These are phyloP conservation scores for Albula glossodonta DNA, from an alignment of 2,113 vertebrate species.

Conservation along the genomic window DNA sequence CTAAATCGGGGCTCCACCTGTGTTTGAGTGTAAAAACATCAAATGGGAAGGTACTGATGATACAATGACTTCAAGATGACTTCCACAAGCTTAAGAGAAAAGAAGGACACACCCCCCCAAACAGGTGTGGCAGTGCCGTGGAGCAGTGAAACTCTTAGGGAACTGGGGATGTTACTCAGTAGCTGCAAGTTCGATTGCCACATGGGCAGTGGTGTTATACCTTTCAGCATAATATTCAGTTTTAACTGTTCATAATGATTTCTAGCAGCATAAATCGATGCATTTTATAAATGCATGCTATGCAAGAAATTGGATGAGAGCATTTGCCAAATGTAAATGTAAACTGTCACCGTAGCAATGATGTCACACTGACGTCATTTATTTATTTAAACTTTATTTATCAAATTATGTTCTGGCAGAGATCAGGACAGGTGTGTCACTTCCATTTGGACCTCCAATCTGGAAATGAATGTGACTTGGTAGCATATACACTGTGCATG, in stretches of 20 bases:
- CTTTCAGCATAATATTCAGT: too few relatives aligned
- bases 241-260: too few relatives aligned
- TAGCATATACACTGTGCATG: background rate
- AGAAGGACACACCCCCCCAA: background rate
- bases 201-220: too few relatives aligned
- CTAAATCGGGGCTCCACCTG: conserved; percentile 33
- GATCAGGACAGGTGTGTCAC: background rate
- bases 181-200: too few relatives aligned
- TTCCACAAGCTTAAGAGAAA: background rate
- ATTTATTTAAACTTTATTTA: background rate
- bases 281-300: too few relatives aligned
- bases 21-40: background rate
- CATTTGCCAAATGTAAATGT: too few relatives aligned
- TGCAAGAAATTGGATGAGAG: too few relatives aligned
- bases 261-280: too few relatives aligned
- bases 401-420: background rate
- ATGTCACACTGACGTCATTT: too few relatives aligned
- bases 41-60: background rate
- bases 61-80: background rate
- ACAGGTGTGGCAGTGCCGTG: too few relatives aligned
- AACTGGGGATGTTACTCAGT: too few relatives aligned
- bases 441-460: background rate
- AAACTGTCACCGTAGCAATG: too few relatives aligned
- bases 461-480: background rate
- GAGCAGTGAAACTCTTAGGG: background rate